A percentile compares a stretch with the other conserved stretches of the same genome.
Conservation (phyloP, 2,113 vertebrate species). For the Rhipidura dahli region DNA sequence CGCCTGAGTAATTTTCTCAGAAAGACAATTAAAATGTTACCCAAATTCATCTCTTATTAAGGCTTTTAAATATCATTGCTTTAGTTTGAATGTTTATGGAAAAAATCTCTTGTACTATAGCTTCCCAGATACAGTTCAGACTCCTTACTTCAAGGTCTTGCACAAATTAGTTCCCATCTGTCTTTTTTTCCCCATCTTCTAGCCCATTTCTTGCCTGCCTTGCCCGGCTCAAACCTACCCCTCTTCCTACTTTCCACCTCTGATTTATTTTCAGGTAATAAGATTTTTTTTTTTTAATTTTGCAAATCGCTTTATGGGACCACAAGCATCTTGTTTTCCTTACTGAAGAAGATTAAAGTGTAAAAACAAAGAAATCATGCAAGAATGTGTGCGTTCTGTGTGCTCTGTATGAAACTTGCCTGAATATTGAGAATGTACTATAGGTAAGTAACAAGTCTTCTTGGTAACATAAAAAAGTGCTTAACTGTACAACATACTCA, state of each 20-base stretch:
- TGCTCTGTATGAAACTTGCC: neutral
- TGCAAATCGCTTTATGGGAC: neutral
- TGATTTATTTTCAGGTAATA: neutral
- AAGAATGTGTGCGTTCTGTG: neutral
- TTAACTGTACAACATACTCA: neutral
- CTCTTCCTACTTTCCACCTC: neutral
- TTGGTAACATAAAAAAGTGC: neutral
- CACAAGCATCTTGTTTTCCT: neutral
- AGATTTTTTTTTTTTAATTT: neutral
- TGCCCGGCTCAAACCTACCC: neutral
- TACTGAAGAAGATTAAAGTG: neutral
- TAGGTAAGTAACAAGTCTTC: neutral
- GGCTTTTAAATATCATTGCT: neutral
- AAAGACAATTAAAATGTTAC: neutral
- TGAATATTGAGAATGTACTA: neutral
- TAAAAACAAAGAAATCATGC: neutral
- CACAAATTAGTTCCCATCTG: constrained; percentile 12
- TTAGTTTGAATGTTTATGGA: neutral
- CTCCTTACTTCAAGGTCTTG: constrained; percentile 6
- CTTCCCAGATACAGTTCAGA: neutral
- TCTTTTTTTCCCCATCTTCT: neutral
- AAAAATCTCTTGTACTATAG: neutral
- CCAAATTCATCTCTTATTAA: neutral
- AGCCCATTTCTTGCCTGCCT: neutral
- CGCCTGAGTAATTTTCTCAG: neutral